Evolutionary conservation across 2,888 invertebrate species (phyloP).

Genomic region (Phalangium opilio): DNA sequence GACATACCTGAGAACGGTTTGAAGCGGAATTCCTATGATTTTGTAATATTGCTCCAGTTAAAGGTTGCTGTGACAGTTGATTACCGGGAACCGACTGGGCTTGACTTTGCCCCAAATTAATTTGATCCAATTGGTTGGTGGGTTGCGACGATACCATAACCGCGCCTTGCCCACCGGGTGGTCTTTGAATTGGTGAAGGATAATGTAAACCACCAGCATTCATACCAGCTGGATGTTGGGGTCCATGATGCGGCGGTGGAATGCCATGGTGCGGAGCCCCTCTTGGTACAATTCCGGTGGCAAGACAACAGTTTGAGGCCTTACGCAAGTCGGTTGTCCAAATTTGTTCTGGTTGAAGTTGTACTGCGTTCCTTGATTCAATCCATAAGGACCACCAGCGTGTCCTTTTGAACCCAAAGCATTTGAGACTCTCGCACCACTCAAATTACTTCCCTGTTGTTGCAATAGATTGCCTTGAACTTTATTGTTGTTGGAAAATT

Average conservation of each 20-base stretch:
- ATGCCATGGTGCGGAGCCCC: constrained; percentile 12
- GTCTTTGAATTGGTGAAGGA: constrained; percentile 19
- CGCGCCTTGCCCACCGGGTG: background rate
- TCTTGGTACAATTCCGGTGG: constrained; percentile 10
- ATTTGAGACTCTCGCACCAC: no score
- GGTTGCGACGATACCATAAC: background rate
- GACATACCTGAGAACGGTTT: no score
- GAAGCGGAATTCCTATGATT: background rate
- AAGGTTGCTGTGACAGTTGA: background rate
- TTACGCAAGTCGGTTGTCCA: background rate
- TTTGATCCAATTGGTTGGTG: constrained; percentile 2
- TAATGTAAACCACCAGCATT: constrained; percentile 11
- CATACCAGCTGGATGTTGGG: constrained; percentile 11
- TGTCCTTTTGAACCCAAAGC: no score
- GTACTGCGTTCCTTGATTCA: background rate
- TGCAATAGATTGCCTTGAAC: no score
- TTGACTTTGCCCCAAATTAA: background rate
- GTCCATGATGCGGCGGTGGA: constrained; percentile 6
- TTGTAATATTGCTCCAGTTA: background rate
- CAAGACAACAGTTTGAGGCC: constrained; percentile 11
- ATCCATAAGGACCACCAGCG: no score
- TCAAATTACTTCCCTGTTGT: no score
- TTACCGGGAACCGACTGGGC: background rate
- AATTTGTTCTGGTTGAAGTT: background rate
- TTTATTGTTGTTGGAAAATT: no score